Base-by-base conservation (phyloP, 2,888 invertebrate species). In the Campopleginae sp. region DNA sequence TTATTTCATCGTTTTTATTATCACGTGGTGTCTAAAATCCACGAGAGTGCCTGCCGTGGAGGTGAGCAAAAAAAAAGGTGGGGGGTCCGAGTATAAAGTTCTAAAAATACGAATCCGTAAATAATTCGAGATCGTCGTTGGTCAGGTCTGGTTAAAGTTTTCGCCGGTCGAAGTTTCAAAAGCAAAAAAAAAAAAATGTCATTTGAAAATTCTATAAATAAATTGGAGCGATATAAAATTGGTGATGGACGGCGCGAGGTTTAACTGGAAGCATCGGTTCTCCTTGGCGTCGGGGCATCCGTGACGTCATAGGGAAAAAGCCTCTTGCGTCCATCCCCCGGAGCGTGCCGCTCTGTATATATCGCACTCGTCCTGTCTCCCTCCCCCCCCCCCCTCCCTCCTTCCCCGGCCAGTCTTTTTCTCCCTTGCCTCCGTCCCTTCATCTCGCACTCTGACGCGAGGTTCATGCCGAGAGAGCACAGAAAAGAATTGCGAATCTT, bases 401-500 rank as follows among this genome's bases (percentile, higher is more conserved):
- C n/a, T 33, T 61, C 63, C 19, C 12, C n/a, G n/a, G n/a, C n/a
- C n/a, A n/a, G n/a, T 58, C 75, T 72, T 63, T 38, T 76, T 33
- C 79, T 58, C 68, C n/a, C 46, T 78, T 42, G 38, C 58, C 27
- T 23, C 31, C 80, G 14, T 46, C 44, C 76, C 74, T 46, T 68
- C 68, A n/a, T 33, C 80, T 54, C 51, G 23, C 61, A 27, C 76
- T 68, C 78, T 65, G 46, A 77, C 72, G 75, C 58, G 76, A 48
- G 58, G 72, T 75, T 72, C 84, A 38, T 68, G 68, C 80, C 74
- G 80, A 68, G 85, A 79, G 81, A 86, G 85, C 87, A 76, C 85
- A 82, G 85, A 89, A 92, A 91, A 92, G 91, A 91, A 91, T 89
- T 87, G 89, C 88, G 90, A 90, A 89, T 90, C 90, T 91, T 89